phyloP scores from a whole-genome alignment of 2,888 invertebrate species.

The Oithona nana region DNA sequence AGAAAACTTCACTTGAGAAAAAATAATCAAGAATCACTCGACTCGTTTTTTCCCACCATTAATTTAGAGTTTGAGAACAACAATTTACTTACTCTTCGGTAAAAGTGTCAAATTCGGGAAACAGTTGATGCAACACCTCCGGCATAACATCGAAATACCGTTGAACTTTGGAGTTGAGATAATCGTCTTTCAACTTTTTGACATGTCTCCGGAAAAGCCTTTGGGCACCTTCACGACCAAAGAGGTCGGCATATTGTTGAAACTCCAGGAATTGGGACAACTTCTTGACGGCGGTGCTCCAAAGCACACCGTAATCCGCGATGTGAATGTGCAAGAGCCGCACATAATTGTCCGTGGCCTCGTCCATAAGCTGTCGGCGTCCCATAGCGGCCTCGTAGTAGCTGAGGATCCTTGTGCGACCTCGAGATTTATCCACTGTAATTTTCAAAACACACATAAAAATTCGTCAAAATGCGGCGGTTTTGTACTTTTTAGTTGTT shows the following conservation, averaged over 20 bases:
- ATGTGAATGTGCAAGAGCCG: slow-evolving; percentile 21
- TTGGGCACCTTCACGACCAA: slow-evolving; percentile 59
- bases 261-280: slow-evolving; percentile 71
- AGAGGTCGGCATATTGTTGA: slow-evolving; percentile 53
- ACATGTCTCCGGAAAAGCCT: slow-evolving; percentile 58
- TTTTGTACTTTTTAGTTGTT: too few species aligned
- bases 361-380: slow-evolving; percentile 68
- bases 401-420: slow-evolving; percentile 44
- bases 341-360: slow-evolving; percentile 68
- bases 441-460: too few species aligned
- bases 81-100: slow-evolving; percentile 40
- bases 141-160: slow-evolving; percentile 57
- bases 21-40: too few species aligned
- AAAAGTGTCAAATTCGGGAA: slow-evolving; percentile 51
- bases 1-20: too few species aligned
- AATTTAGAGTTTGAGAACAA: too few species aligned
- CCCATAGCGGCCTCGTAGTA: slow-evolving; percentile 66
- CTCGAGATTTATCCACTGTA: slow-evolving; percentile 77
- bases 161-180: slow-evolving; percentile 51
- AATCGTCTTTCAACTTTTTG: slow-evolving; percentile 59
- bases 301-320: slow-evolving; percentile 47
- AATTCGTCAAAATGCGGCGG: too few species aligned
- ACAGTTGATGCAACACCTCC: slow-evolving; percentile 50
- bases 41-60: too few species aligned
- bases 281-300: slow-evolving; percentile 69